Conservation (phyloP, 2,113 vertebrate genomes). For the Melierax canorus region DNA sequence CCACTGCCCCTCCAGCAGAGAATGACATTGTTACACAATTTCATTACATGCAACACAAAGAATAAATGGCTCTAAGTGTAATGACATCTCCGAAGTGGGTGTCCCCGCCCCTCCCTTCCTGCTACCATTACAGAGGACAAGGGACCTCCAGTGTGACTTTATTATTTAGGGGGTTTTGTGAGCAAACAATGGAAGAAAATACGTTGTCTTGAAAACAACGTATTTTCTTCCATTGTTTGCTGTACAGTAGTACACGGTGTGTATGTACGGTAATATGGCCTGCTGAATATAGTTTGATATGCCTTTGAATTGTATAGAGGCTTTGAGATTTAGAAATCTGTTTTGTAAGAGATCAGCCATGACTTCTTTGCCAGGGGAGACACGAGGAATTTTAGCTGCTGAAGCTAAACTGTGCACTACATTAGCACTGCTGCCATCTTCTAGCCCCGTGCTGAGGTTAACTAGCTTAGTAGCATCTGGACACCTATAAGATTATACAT, state of each 20-base stretch:
- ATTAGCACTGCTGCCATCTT: neutral
- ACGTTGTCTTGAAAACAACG: neutral
- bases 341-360: neutral
- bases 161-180: neutral
- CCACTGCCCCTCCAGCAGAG: neutral
- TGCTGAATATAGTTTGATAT: neutral
- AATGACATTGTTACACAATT: neutral
- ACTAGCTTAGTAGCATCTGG: neutral
- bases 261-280: neutral
- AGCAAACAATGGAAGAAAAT: neutral
- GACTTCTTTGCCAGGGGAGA: neutral
- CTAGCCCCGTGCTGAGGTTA: neutral
- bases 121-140: neutral
- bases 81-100: neutral
- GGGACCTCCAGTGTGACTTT: constrained; percentile 5
- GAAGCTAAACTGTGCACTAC: neutral
- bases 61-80: constrained; percentile 10
- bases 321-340: neutral
- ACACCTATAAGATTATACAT: neutral
- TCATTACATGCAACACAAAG: neutral
- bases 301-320: neutral
- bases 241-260: neutral
- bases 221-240: neutral
- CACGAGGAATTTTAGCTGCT: neutral
- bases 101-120: neutral